Evolutionary conservation across 2,888 invertebrate genomes (phyloP).

Genomic region (Agelastica alni): DNA sequence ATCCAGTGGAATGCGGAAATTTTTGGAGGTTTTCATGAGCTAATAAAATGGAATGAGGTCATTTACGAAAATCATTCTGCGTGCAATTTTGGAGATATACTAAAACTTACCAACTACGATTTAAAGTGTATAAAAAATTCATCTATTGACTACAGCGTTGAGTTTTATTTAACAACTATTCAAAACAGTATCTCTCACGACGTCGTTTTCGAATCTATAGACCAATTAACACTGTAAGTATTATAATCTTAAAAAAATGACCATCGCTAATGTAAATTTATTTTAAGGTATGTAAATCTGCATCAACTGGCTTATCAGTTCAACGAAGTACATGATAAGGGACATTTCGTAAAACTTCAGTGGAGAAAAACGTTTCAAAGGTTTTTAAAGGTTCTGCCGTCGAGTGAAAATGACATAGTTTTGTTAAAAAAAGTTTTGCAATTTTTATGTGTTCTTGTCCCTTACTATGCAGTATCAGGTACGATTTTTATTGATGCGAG

Average conservation of each 20-base stretch:
- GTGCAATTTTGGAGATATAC: slow-evolving; percentile 43
- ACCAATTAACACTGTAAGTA: slow-evolving; percentile 62
- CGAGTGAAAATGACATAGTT: slow-evolving; percentile 66
- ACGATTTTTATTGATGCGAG: too few relatives aligned
- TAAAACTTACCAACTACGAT: slow-evolving; percentile 56
- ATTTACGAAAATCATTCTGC: slow-evolving; percentile 36
- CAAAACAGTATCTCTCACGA: slow-evolving; percentile 68
- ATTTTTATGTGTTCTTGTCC: slow-evolving; percentile 44
- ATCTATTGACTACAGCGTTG: slow-evolving; percentile 60
- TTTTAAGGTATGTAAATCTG: slow-evolving; percentile 43
- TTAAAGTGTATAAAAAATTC: slow-evolving; percentile 59
- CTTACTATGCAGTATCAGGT: slow-evolving; percentile 47
- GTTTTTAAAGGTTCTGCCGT: slow-evolving; percentile 67
- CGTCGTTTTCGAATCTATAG: slow-evolving; percentile 62
- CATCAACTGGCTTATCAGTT: slow-evolving; percentile 32
- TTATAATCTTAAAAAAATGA: background rate
- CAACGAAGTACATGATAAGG: slow-evolving; percentile 17
- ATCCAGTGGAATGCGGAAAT: slow-evolving; percentile 57
- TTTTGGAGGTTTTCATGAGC: slow-evolving; percentile 52
- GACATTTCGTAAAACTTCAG: slow-evolving; percentile 56
- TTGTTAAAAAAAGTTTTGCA: slow-evolving; percentile 61
- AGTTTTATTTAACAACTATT: slow-evolving; percentile 61
- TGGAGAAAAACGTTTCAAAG: slow-evolving; percentile 67
- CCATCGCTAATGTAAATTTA: background rate
- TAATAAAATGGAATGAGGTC: slow-evolving; percentile 48